Base-by-base conservation (phyloP, 2,797 vertebrate species). In the Oceanodroma leucorhoa region DNA sequence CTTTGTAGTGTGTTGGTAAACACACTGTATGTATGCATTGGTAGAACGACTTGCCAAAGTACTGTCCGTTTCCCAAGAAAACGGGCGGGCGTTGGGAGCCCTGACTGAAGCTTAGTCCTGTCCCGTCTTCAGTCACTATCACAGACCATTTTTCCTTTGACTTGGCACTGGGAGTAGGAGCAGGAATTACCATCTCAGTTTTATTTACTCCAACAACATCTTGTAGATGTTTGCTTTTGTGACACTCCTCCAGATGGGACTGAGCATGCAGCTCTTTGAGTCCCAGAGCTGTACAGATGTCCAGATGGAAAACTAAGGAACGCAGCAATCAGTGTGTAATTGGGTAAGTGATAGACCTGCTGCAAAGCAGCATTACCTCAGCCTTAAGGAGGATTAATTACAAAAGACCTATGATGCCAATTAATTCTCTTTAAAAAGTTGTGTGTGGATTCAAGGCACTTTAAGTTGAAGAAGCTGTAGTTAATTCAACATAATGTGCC, bases 351-450 rank as follows among this genome's bases (percentile, higher is more conserved):
- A 94, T 61, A 95, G 93, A 95, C 94, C 91, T 96, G 88, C 93
- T 95, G 90, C 88, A 97, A 95, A 95, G 72, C 75, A 87, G 88
- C 73, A 92, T 93, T 96, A 96, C 95, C 94, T 96, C 93, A 96
- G 61, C 79, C 87, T 92, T 94, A 91, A 96, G 86, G 83, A 95
- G 93, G 83, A 96, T 95, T 96, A 96, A 96, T 97, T 95, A 91
- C 93, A 69, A 67, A 75, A 95, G 93, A 92, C 81, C 83, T 96
- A 66, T 53, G 90, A 95, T 89, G 86, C 67, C 86, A 94, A 96
- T 93, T 94, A 96, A 94, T 96, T 96, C 67, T 93, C 83, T 96
- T 92, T 92, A 85, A 94, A 96, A 97, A 87, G 70, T 91, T 91
- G 24, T 61, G 53, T 87, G 67, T 57, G 46, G 61, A 87, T 92